A percentile compares a stretch with the other conserved stretches of the same genome.
phyloP scores from a whole-genome alignment of 2,113 vertebrate genomes.

The Gyps fulvus region DNA sequence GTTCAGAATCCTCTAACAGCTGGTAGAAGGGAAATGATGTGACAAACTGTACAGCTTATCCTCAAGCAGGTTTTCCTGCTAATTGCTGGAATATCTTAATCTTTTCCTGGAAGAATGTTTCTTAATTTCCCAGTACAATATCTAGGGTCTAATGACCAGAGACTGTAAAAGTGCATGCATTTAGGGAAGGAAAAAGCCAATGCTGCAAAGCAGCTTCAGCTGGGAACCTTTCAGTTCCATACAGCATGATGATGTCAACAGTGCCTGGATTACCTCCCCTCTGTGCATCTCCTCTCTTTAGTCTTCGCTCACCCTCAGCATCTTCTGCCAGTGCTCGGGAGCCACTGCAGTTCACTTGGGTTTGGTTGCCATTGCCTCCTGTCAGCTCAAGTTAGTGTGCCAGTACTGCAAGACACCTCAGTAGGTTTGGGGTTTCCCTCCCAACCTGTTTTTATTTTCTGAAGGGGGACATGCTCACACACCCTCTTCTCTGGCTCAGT shows the following conservation, averaged over 20 bases:
- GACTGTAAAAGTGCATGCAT: not conserved
- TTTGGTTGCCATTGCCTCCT: not conserved
- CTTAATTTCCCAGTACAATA: not conserved
- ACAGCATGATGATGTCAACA: not conserved
- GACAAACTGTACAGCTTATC: not conserved
- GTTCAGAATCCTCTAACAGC: not conserved
- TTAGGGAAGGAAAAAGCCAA: not conserved
- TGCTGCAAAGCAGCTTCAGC: not conserved
- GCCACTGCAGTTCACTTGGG: not conserved
- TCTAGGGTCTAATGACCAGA: not conserved
- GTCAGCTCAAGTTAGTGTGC: not conserved
- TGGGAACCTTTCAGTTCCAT: not conserved
- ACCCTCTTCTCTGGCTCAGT: not conserved
- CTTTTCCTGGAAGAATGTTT: not conserved
- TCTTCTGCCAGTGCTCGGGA: not conserved
- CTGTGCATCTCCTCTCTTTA: not conserved
- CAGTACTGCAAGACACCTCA: not conserved
- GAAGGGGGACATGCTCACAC: not conserved
- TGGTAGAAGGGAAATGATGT: not conserved
- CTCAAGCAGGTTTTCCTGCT: not conserved
- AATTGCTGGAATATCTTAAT: not conserved
- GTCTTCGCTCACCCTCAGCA: not conserved
- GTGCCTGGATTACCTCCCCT: not conserved
- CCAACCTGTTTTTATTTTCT: not conserved
- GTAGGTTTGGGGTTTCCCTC: not conserved